Conservation (phyloP, 2,888 invertebrate genomes). For the Euzetes globulus region DNA sequence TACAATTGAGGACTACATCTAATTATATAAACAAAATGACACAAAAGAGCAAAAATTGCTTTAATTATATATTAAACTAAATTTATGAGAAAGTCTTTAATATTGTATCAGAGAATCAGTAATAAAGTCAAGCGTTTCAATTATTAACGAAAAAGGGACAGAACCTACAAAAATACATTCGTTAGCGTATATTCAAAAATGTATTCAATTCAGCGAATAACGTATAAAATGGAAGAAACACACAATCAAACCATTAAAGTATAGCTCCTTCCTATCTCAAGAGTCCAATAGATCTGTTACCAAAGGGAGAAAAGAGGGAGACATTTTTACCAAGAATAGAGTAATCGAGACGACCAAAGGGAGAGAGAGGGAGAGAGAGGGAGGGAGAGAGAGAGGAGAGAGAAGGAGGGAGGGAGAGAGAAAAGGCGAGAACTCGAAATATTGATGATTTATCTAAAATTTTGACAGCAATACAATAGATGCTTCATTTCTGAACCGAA, state of each 20-base stretch:
- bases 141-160: neutral
- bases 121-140: conserved; percentile 5
- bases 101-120: neutral
- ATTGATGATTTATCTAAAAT: conserved; percentile 16
- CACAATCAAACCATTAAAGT: neutral
- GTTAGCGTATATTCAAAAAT: neutral
- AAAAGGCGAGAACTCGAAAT: neutral
- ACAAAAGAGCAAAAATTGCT: neutral
- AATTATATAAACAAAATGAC: neutral
- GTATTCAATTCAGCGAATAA: neutral
- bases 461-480: conserved; percentile 22
- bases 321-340: neutral
- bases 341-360: no score
- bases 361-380: neutral
- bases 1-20: neutral
- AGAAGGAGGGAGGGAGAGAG: neutral
- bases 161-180: neutral
- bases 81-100: neutral
- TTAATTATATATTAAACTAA: neutral
- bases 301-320: neutral
- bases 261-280: neutral
- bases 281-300: conserved; percentile 22
- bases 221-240: neutral
- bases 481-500: no score
- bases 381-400: neutral